Conservation (phyloP, 1,140 invertebrate species). For the Heliconius melpomene region DNA sequence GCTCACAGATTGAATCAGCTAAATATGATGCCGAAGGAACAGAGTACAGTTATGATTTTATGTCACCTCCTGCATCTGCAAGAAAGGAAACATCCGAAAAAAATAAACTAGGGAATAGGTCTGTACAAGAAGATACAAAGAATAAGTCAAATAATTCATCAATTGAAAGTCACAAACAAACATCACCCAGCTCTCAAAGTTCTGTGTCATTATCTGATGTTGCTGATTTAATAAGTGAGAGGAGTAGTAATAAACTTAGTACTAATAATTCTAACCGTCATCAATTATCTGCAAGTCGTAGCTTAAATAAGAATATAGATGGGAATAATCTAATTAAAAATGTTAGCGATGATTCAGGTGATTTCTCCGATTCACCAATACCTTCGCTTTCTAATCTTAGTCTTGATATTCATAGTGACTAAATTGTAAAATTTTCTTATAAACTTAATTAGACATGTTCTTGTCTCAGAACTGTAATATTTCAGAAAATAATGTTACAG, state of each 20-base stretch:
- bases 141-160: constrained; percentile 44
- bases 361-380: constrained; percentile 70
- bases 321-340: constrained; percentile 22
- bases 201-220: constrained; percentile 73
- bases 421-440: background rate
- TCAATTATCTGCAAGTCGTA: constrained; percentile 36
- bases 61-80: constrained; percentile 53
- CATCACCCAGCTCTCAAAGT: constrained; percentile 60
- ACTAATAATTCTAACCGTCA: constrained; percentile 31
- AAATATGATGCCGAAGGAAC: constrained; percentile 57
- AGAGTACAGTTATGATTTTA: constrained; percentile 73
- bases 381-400: constrained; percentile 74
- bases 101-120: constrained; percentile 35
- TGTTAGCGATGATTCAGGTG: constrained; percentile 65
- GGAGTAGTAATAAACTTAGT: constrained; percentile 47
- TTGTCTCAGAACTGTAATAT: background rate
- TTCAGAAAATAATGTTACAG: background rate
- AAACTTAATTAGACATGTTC: background rate
- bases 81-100: constrained; percentile 46
- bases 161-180: constrained; percentile 52
- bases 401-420: constrained; percentile 74
- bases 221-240: constrained; percentile 72
- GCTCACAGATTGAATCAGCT: constrained; percentile 41
- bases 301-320: constrained; percentile 41
- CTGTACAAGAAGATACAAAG: constrained; percentile 39